Conservation (phyloP, 2,888 invertebrate genomes). For the Spialia ferax region DNA sequence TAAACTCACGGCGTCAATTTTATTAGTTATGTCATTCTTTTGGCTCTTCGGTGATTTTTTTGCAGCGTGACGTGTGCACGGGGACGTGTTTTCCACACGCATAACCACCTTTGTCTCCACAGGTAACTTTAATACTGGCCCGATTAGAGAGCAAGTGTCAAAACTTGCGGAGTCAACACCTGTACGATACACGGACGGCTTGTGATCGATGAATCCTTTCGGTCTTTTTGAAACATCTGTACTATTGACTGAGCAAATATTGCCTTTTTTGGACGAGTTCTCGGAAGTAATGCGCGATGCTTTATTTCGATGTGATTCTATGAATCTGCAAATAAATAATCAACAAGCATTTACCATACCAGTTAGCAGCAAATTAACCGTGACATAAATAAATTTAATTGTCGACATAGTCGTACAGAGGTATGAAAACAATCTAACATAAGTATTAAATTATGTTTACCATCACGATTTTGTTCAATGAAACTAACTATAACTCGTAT, state of each 20-base stretch:
- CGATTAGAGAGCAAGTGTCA: constrained; percentile 53
- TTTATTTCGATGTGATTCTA: constrained; percentile 48
- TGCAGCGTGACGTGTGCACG: constrained; percentile 42
- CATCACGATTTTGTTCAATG: constrained; percentile 5
- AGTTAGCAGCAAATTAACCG: constrained; percentile 12
- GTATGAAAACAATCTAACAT: constrained; percentile 4
- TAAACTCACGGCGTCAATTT: constrained; percentile 62
- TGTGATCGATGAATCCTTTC: constrained; percentile 35
- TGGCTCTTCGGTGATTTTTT: constrained; percentile 48
- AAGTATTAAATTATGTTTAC: not conserved
- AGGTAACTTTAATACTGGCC: constrained; percentile 70
- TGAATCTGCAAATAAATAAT: constrained; percentile 46
- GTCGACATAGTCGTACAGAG: not conserved
- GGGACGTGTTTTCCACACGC: constrained; percentile 55
- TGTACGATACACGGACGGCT: constrained; percentile 35
- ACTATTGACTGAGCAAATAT: constrained; percentile 37
- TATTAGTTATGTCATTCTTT: constrained; percentile 52
- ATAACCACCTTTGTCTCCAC: constrained; percentile 64
- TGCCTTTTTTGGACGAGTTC: constrained; percentile 35
- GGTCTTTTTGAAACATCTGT: constrained; percentile 23
- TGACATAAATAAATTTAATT: constrained; percentile 44
- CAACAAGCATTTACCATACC: not conserved
- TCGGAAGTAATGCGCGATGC: constrained; percentile 31
- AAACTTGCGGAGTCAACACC: constrained; percentile 39
- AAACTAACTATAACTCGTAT: not conserved